Conservation (phyloP, 2,888 invertebrate species). For the Blastobasis adustella region DNA sequence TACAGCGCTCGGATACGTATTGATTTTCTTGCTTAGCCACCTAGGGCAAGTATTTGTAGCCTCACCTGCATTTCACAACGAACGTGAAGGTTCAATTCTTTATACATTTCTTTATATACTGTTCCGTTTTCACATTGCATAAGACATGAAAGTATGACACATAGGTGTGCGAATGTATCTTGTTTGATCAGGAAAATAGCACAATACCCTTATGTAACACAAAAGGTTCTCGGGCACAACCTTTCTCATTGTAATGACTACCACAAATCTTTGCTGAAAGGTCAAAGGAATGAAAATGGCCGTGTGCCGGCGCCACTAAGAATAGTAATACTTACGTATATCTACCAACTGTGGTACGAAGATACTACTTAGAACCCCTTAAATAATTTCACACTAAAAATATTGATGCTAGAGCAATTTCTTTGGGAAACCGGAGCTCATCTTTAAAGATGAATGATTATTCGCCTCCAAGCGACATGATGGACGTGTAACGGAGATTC, state of each 20-base stretch:
- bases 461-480: constrained; percentile 10
- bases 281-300: constrained; percentile 5
- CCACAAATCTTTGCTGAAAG: constrained; percentile 20
- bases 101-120: no score
- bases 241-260: constrained; percentile 18
- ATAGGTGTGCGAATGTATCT: background rate
- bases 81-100: no score
- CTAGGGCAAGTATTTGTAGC: background rate
- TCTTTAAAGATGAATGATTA: constrained; percentile 14
- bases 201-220: background rate
- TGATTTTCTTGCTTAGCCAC: background rate
- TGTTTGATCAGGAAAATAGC: constrained; percentile 5
- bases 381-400: constrained; percentile 2
- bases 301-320: background rate
- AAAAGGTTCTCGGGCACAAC: constrained; percentile 5
- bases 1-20: background rate
- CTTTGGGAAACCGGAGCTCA: constrained; percentile 8
- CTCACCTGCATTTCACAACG: no score
- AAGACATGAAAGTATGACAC: no score
- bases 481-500: constrained; percentile 13
- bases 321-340: background rate
- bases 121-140: no score
- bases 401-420: constrained; percentile 6
- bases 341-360: background rate
- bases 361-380: background rate